Evolutionary conservation across 2,797 vertebrate genomes (phyloP).

Genomic region (Gadopsis bispinosus): DNA sequence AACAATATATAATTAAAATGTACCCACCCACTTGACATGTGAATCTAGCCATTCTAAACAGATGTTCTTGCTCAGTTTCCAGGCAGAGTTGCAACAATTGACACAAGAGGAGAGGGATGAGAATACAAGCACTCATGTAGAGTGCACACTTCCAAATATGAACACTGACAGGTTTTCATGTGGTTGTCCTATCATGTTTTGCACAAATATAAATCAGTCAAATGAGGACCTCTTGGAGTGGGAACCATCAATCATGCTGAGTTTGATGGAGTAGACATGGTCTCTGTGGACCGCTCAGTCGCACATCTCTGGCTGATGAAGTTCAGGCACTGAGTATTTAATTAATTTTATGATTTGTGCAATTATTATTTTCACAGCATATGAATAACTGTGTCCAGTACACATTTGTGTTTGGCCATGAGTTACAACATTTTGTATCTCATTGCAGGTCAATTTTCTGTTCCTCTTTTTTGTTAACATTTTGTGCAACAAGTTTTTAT

Average conservation of each 20-base stretch:
- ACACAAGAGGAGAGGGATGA: too few relatives aligned
- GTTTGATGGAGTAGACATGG: background rate
- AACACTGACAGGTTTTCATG: background rate
- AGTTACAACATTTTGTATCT: background rate
- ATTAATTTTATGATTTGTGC: background rate
- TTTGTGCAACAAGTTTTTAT: too few relatives aligned
- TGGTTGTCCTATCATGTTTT: background rate
- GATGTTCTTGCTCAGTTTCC: too few relatives aligned
- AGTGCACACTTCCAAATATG: background rate
- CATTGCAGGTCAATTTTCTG: background rate
- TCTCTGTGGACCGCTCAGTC: background rate
- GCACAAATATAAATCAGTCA: background rate
- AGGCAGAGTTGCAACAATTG: too few relatives aligned
- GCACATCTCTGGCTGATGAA: background rate
- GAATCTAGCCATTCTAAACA: too few relatives aligned
- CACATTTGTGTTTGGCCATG: constrained; percentile 9
- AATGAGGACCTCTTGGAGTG: background rate
- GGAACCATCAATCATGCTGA: background rate
- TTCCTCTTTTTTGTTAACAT: background rate
- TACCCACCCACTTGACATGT: too few relatives aligned
- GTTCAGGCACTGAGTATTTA: background rate
- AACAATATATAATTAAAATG: too few relatives aligned
- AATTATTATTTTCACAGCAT: background rate
- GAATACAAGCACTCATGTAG: background rate
- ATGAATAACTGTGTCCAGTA: background rate